Conservation (phyloP, 2,113 vertebrate genomes). For the Carlito syrichta region DNA sequence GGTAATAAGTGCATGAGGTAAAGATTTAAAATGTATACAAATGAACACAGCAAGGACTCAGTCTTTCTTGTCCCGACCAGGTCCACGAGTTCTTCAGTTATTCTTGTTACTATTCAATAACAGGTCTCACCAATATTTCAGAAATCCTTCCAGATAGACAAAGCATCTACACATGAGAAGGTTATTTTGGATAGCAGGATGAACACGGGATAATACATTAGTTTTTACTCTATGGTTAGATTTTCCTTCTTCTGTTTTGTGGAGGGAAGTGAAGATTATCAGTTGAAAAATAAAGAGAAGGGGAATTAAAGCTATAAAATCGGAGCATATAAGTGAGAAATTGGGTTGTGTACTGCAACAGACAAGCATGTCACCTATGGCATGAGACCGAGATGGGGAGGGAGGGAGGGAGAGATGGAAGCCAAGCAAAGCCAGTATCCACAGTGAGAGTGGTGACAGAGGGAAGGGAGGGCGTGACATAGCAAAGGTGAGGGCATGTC, state of each 20-base stretch:
- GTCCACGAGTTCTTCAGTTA: not conserved
- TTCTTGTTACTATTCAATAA: not conserved
- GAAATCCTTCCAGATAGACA: not conserved
- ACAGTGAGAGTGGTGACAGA: not conserved
- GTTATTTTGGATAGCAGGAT: slow-evolving; percentile 18
- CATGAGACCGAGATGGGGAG: not conserved
- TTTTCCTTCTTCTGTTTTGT: slow-evolving; percentile 21
- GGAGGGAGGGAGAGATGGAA: not conserved
- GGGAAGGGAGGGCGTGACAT: not conserved
- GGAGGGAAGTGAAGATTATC: not conserved
- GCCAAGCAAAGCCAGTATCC: not conserved
- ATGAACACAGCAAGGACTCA: not conserved
- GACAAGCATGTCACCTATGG: not conserved
- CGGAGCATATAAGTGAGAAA: not conserved
- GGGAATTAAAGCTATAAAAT: not conserved
- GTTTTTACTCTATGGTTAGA: not conserved
- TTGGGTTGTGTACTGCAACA: not conserved
- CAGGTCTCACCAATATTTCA: not conserved
- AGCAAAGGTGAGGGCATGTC: not conserved
- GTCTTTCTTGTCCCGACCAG: not conserved
- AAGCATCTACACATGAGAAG: not conserved
- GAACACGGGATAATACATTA: not conserved
- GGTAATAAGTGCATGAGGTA: no score
- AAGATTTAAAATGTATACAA: not conserved
- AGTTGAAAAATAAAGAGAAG: not conserved